Evolutionary conservation across 92 coral and sea anemone genomes (phyloP).

Genomic region (Palythoa grandis): DNA sequence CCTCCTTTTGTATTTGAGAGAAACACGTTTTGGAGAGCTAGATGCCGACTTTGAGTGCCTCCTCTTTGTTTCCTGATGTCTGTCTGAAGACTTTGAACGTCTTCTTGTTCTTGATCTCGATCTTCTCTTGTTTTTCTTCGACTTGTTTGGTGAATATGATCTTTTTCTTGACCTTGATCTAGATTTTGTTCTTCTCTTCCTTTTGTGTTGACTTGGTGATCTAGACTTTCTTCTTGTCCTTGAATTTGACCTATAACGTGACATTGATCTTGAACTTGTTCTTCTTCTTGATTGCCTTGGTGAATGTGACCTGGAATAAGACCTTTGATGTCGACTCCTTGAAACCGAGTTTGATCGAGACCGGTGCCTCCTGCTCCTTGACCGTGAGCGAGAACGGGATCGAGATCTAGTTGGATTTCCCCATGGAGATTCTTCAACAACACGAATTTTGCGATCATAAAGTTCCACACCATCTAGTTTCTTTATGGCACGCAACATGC

Average conservation of each 20-base stretch:
- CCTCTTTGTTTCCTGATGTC: neutral
- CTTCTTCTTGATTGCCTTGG: slow-evolving; percentile 46
- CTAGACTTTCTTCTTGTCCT: slow-evolving; percentile 65
- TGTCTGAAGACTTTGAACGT: slow-evolving; percentile 8
- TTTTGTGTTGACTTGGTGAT: slow-evolving; percentile 33
- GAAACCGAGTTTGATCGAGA: slow-evolving; percentile 61
- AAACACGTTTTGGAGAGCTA: slow-evolving; percentile 14
- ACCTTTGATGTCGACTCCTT: slow-evolving; percentile 56
- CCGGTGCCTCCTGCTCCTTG: slow-evolving; percentile 47
- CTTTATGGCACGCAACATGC: slow-evolving; percentile 79
- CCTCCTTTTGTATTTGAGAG: slow-evolving; percentile 1
- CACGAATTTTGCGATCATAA: slow-evolving; percentile 79
- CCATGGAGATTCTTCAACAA: slow-evolving; percentile 88
- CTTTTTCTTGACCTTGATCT: slow-evolving; percentile 58
- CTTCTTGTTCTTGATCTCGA: slow-evolving; percentile 22
- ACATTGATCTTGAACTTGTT: slow-evolving; percentile 40
- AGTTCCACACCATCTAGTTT: slow-evolving; percentile 82
- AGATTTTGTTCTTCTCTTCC: slow-evolving; percentile 37
- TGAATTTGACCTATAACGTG: slow-evolving; percentile 64
- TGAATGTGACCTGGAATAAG: slow-evolving; percentile 67
- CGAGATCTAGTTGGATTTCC: slow-evolving; percentile 52
- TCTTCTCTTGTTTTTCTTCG: slow-evolving; percentile 37
- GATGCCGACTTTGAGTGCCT: slow-evolving; percentile 15
- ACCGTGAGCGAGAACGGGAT: slow-evolving; percentile 69
- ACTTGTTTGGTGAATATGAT: slow-evolving; percentile 60